phyloP scores from a whole-genome alignment of 2,888 invertebrate genomes.

The Lordiphosa andalusiaca region DNA sequence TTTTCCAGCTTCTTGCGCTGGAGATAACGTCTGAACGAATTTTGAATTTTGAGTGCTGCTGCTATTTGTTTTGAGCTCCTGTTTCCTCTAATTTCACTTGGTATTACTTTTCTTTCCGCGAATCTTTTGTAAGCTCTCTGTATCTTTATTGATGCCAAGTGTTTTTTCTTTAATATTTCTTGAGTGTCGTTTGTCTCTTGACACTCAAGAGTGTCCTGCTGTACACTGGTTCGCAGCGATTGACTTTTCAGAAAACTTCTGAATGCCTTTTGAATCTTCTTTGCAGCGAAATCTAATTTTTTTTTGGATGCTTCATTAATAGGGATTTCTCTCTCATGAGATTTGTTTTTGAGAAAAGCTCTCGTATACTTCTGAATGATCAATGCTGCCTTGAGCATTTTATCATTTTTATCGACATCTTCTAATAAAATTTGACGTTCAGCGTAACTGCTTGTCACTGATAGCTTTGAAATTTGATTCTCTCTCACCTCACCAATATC shows the following conservation, averaged over 20 bases:
- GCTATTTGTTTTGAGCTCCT: slow-evolving; percentile 16
- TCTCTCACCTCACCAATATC: neutral
- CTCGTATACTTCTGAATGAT: slow-evolving; percentile 20
- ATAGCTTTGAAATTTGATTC: neutral
- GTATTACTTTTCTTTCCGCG: slow-evolving; percentile 1
- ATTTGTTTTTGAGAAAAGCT: neutral
- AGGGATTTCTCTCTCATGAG: neutral
- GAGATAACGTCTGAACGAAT: slow-evolving; percentile 29
- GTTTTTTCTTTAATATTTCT: neutral
- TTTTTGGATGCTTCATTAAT: neutral
- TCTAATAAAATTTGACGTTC: no score
- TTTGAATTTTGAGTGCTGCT: slow-evolving; percentile 46
- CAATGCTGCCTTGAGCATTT: slow-evolving; percentile 10
- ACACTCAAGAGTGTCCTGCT: no score
- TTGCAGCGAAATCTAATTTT: slow-evolving; percentile 32
- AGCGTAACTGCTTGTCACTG: neutral
- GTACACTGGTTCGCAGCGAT: neutral
- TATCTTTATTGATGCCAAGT: slow-evolving; percentile 40
- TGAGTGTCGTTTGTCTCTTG: no score
- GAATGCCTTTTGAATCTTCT: slow-evolving; percentile 36
- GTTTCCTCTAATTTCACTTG: neutral
- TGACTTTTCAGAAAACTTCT: slow-evolving; percentile 17
- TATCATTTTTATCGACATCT: neutral
- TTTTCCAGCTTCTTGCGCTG: slow-evolving; percentile 14
- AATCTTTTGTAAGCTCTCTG: slow-evolving; percentile 35